phyloP scores from a whole-genome alignment of 2,888 invertebrate species.

The Penaeus monodon region DNA sequence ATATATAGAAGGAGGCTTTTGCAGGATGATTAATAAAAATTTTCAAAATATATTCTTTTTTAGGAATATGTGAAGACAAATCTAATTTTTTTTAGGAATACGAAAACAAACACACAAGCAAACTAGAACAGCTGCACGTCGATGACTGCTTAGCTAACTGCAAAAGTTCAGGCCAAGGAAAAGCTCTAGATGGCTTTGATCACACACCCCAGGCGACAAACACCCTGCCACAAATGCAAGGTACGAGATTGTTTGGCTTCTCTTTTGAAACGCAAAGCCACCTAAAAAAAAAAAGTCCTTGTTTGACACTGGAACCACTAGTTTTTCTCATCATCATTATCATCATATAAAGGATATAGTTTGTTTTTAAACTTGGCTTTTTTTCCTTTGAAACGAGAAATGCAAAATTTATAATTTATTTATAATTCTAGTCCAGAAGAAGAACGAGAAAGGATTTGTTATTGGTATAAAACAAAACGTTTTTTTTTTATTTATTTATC shows the following conservation, averaged over 20 bases:
- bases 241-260: conserved; percentile 47
- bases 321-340: not conserved
- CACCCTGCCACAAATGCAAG: conserved; percentile 19
- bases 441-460: not conserved
- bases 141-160: conserved; percentile 94
- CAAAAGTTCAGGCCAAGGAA: conserved; percentile 76
- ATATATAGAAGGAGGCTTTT: not conserved
- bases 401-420: not conserved
- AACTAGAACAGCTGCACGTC: conserved; percentile 88
- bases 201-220: conserved; percentile 35
- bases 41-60: too few relatives aligned
- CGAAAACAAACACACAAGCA: conserved; percentile 81
- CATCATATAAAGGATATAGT: not conserved
- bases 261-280: conserved; percentile 63
- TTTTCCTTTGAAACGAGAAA: too few relatives aligned
- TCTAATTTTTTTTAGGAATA: conserved; percentile 81
- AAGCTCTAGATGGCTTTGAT: conserved; percentile 36
- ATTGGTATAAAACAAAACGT: not conserved
- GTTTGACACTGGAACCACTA: conserved; percentile 64
- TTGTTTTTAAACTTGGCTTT: not conserved
- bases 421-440: not conserved
- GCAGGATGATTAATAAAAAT: too few relatives aligned
- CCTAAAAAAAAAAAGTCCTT: conserved; percentile 62
- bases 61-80: too few relatives aligned
- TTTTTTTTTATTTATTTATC: conserved; percentile 1